phyloP scores from a whole-genome alignment of 2,888 invertebrate genomes.

The Tupiocoris notatus region DNA sequence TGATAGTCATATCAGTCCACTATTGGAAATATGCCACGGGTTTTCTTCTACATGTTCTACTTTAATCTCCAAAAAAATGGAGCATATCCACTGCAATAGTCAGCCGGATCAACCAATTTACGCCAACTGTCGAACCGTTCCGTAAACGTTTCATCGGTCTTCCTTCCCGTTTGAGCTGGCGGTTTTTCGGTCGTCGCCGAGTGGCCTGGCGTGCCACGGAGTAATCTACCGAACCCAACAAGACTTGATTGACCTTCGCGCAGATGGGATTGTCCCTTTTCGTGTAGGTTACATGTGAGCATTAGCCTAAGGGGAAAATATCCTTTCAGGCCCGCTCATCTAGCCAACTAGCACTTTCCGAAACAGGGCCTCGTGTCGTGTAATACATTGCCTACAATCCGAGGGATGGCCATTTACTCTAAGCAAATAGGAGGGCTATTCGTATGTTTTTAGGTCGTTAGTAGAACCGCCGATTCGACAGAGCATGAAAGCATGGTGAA shows the following conservation, averaged over 20 bases:
- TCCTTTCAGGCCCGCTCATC: constrained; percentile 21
- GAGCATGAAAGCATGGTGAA: not conserved
- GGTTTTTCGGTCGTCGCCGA: not conserved
- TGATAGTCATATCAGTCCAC: no score
- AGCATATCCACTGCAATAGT: no score
- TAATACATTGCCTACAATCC: not conserved
- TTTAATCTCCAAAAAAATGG: no score
- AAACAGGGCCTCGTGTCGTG: not conserved
- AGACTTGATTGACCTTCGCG: constrained; percentile 23
- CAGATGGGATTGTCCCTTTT: constrained; percentile 23
- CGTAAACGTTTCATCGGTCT: not conserved
- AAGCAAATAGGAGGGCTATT: constrained; percentile 16
- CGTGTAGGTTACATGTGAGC: constrained; percentile 27
- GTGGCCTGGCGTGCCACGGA: constrained; percentile 5
- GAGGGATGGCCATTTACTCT: constrained; percentile 16
- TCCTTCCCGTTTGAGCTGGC: not conserved
- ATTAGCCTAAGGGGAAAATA: constrained; percentile 20
- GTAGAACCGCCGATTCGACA: no score
- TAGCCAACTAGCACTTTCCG: constrained; percentile 26
- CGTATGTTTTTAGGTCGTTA: constrained; percentile 14
- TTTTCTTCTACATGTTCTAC: no score
- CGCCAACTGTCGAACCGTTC: not conserved
- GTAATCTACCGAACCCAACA: constrained; percentile 14
- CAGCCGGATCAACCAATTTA: not conserved
- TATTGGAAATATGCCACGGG: no score